These are phyloP conservation scores for Rhinoraja longicauda DNA, from an alignment of 2,797 vertebrate species.

Conservation along the genomic window DNA sequence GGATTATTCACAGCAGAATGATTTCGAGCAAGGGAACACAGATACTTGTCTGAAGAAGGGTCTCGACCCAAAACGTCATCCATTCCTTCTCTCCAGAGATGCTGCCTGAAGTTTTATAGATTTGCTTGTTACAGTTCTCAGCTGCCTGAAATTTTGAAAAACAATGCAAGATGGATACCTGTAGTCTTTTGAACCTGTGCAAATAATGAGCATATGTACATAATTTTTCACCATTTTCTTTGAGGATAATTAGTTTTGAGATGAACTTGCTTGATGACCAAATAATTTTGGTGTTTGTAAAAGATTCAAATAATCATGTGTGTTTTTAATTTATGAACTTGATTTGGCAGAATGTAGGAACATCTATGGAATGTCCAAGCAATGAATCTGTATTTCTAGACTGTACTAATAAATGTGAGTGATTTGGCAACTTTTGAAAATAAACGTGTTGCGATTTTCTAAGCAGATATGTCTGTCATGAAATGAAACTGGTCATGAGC, in stretches of 20 bases:
- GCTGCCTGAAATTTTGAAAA: background rate
- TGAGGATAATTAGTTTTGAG: background rate
- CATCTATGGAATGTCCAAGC: background rate
- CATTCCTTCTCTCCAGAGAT: too few species aligned
- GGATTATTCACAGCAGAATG: background rate
- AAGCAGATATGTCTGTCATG: background rate
- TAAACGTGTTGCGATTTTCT: background rate
- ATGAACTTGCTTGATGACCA: slow-evolving; percentile 9
- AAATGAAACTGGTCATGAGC: background rate
- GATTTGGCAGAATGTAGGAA: slow-evolving; percentile 13
- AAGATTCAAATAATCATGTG: slow-evolving; percentile 21
- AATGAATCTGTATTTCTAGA: slow-evolving; percentile 23
- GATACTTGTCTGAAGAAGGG: too few species aligned
- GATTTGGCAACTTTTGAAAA: slow-evolving; percentile 14
- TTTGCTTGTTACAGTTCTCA: slow-evolving; percentile 4
- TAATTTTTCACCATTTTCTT: background rate
- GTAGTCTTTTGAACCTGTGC: background rate
- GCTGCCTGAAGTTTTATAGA: background rate
- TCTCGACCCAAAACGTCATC: too few species aligned
- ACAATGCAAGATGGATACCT: background rate
- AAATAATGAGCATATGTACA: background rate
- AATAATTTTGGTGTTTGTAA: background rate
- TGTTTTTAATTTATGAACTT: slow-evolving; percentile 27
- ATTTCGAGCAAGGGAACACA: background rate
- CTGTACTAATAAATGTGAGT: slow-evolving; percentile 32